These are phyloP conservation scores for Pachydiplax longipennis DNA, from an alignment of 2,888 invertebrate genomes.

Conservation along the genomic window DNA sequence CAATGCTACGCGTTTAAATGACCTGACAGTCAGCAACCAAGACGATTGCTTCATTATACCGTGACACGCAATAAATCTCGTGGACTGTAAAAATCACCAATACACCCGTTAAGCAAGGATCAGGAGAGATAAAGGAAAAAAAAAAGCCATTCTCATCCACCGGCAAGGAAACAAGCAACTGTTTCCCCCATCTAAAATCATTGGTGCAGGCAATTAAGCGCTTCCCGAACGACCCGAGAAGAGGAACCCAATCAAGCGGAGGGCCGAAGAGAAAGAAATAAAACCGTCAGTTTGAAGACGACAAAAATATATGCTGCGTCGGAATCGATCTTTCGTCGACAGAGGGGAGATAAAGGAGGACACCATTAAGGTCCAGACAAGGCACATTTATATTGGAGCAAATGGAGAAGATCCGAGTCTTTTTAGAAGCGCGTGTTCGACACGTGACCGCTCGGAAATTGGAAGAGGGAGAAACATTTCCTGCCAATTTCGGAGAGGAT, in stretches of 20 bases:
- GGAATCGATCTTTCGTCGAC: not conserved
- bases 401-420: not conserved
- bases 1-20: too few relatives aligned
- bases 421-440: not conserved
- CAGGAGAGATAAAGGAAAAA: too few relatives aligned
- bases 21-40: too few relatives aligned
- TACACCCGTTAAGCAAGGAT: too few relatives aligned
- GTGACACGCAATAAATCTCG: too few relatives aligned
- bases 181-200: too few relatives aligned
- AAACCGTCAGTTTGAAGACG: not conserved
- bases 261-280: not conserved
- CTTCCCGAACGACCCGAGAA: not conserved
- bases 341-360: not conserved
- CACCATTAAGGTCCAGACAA: not conserved
- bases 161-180: too few relatives aligned
- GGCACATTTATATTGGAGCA: not conserved
- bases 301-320: not conserved
- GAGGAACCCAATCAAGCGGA: slow-evolving; percentile 21
- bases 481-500: not conserved
- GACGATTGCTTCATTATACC: too few relatives aligned
- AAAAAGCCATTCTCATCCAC: too few relatives aligned
- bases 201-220: too few relatives aligned
- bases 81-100: too few relatives aligned
- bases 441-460: slow-evolving; percentile 19
- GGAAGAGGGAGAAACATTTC: slow-evolving; percentile 1